Conservation (phyloP, 30 jellyfish, hydroid and myxozoan genomes). For the Turritopsis rubra region DNA sequence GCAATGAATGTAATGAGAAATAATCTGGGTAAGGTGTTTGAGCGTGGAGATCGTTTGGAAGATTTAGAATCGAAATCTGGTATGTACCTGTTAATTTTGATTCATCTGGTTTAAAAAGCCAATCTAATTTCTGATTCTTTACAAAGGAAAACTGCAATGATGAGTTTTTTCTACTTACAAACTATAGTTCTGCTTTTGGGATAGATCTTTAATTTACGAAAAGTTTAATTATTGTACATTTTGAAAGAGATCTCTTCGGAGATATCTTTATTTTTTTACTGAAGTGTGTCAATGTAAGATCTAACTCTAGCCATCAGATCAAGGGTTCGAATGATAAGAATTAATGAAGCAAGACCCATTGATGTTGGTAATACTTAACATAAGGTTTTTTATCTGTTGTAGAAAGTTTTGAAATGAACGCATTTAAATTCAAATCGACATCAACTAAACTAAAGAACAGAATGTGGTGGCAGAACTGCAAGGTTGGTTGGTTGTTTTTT, state of each 20-base stretch:
- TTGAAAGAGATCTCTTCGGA: no score
- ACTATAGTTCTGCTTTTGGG: not conserved
- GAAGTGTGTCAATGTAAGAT: no score
- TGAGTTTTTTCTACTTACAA: not conserved
- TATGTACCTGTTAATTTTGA: constrained; percentile 1
- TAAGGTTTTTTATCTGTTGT: not conserved
- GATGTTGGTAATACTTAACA: no score
- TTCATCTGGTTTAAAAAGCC: not conserved
- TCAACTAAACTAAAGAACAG: constrained; percentile 72
- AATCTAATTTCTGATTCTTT: not conserved
- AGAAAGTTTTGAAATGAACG: constrained; percentile 98
- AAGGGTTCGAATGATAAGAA: no score
- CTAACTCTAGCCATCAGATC: no score
- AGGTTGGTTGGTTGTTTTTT: constrained; percentile 47
- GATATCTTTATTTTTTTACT: no score
- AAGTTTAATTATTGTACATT: no score
- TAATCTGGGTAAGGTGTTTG: constrained; percentile 69
- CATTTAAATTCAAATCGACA: constrained; percentile 74
- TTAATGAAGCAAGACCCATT: no score
- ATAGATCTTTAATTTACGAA: no score
- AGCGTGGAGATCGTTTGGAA: constrained; percentile 87
- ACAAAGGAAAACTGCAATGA: not conserved
- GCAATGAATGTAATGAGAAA: constrained; percentile 81
- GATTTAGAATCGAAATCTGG: constrained; percentile 98
- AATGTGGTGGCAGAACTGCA: constrained; percentile 95